Conservation (phyloP, 2,113 vertebrate species). For the Cryptomyrus ogoouensis region DNA sequence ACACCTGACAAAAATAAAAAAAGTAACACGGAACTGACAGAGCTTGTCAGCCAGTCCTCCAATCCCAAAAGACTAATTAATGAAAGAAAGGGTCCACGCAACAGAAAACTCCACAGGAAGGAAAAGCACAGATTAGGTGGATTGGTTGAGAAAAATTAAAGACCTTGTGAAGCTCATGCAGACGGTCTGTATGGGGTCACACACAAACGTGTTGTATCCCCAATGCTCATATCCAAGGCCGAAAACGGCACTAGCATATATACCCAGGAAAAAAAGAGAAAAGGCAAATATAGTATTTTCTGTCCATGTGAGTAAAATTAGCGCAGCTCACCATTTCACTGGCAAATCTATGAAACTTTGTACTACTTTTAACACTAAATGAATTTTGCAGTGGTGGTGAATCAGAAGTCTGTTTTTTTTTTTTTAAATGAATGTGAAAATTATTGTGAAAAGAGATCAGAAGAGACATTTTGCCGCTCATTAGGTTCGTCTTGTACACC, state of each 20-base stretch:
- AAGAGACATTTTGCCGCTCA: conserved; percentile 42
- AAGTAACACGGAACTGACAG: not conserved
- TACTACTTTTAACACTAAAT: not conserved
- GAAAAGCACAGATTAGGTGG: not conserved
- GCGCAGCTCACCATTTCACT: no score
- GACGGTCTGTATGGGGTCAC: not conserved
- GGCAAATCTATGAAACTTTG: not conserved
- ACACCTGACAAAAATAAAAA: conserved; percentile 13
- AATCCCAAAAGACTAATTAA: conserved; percentile 19
- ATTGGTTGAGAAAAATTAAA: not conserved
- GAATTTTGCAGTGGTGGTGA: not conserved
- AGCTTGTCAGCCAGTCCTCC: conserved; percentile 15
- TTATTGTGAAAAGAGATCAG: conserved; percentile 30
- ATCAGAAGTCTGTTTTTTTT: not conserved
- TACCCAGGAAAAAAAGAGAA: not conserved
- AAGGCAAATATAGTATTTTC: not conserved
- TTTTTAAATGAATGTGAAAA: not conserved
- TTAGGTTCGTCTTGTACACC: conserved; percentile 45
- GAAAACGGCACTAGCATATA: not conserved
- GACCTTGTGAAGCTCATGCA: not conserved
- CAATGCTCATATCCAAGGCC: not conserved
- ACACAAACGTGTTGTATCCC: not conserved
- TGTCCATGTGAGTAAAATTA: not conserved
- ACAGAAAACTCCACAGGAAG: not conserved
- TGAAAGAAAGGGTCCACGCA: not conserved